Base-by-base conservation (phyloP, 23 tunicate species). In the Trididemnum nubilum region DNA sequence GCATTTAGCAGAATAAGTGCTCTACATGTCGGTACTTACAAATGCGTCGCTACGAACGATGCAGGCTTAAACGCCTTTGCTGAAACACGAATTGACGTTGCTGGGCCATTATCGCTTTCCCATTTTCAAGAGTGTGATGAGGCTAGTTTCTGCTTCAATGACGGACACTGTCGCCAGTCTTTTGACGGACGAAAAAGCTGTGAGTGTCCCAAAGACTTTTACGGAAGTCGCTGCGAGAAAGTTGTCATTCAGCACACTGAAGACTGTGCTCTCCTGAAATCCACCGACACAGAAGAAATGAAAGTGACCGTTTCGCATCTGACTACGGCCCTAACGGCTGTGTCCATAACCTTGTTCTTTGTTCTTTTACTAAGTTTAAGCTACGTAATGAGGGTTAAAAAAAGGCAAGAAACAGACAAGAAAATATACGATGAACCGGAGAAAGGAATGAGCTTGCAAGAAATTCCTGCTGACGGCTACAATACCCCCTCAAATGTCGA, bases 221-320 rank as follows among this genome's bases (percentile, higher is more conserved):
- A 36, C 23, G 91, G 91, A 23, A 52, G 40, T 29, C 72, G 91
- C 0, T 87, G 91, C 77, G 85, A 73, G 77, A 59, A 71, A 19
- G 51, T 44, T n/a, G 51, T 44, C 34, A 34, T 36, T 31, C 73
- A 28, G 15, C n/a, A 64, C 39, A 64, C 82, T 34, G 33, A 23
- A 32, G 78, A 73, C 31, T 57, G 5, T 21, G 30, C 33, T 3
- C n/a, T n/a, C n/a, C n/a, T n/a, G n/a, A n/a, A n/a, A n/a, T n/a
- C n/a, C n/a, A 7, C 3, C 37, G 58, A 21, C 2, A 22, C 57
- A 9, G 58, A 40, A 38, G 33, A 38, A 22, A 23, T 73, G 31
- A 38, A n/a, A 2, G 9, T 12, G 2, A 30, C 25, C 26, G 3
- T 73, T 2, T 73, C 31, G 9, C 24, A 40, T 24, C 58, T 73